These are phyloP conservation scores for Pica pica DNA, from an alignment of 2,113 vertebrate species.

Conservation along the genomic window DNA sequence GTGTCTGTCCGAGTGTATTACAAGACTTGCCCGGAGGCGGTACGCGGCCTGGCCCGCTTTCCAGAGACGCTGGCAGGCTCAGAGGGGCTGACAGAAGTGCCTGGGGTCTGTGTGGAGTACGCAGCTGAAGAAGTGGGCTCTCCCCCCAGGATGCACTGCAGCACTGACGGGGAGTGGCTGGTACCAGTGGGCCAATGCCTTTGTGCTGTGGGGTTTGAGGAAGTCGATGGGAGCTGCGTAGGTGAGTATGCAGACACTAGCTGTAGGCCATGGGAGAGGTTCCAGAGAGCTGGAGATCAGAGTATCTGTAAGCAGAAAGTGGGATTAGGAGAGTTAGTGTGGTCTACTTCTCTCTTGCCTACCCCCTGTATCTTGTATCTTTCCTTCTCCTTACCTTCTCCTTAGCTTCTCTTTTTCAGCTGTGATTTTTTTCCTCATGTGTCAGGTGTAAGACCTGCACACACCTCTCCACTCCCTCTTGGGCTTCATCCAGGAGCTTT, in stretches of 20 bases:
- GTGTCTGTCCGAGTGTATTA: constrained; percentile 77
- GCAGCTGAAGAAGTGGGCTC: constrained; percentile 47
- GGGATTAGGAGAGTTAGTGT: background rate
- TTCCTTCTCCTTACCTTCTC: background rate
- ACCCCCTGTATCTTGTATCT: background rate
- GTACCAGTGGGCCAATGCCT: constrained; percentile 71
- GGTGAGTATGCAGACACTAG: constrained; percentile 55
- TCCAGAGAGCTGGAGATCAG: background rate
- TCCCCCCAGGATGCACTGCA: constrained; percentile 75
- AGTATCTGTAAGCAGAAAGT: background rate
- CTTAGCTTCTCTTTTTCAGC: background rate
- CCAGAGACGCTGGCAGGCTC: constrained; percentile 66
- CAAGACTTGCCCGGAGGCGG: constrained; percentile 65
- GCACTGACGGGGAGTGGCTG: constrained; percentile 72
- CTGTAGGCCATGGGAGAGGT: constrained; percentile 7
- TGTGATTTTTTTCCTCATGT: background rate
- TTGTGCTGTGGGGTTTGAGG: constrained; percentile 72
- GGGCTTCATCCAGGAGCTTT: constrained; percentile 40
- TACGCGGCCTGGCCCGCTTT: constrained; percentile 67
- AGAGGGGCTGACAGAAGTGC: constrained; percentile 60
- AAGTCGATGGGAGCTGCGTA: constrained; percentile 50
- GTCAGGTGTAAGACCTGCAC: constrained; percentile 19
- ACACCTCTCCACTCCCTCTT: constrained; percentile 36
- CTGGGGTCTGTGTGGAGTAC: constrained; percentile 55
- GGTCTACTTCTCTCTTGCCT: background rate